Evolutionary conservation across 2,888 invertebrate species (phyloP).

Genomic region (Mesochorus sp.): DNA sequence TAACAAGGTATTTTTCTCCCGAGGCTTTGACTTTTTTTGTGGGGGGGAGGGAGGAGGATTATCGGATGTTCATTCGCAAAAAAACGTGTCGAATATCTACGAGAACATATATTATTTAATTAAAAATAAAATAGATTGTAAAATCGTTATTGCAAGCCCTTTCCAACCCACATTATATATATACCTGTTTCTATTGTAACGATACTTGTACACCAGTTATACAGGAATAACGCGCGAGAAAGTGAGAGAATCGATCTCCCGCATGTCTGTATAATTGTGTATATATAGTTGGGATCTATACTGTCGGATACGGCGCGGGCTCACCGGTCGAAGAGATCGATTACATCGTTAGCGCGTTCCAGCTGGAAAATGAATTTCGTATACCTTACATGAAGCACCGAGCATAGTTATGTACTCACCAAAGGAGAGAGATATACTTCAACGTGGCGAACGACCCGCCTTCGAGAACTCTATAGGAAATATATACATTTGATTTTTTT

Average conservation of each 20-base stretch:
- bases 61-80: too few relatives aligned
- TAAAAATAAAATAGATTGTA: too few relatives aligned
- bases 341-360: constrained; percentile 69
- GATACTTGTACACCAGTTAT: constrained; percentile 21
- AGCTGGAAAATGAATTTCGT: constrained; percentile 70
- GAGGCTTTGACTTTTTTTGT: too few relatives aligned
- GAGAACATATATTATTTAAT: too few relatives aligned
- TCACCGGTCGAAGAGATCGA: constrained; percentile 65
- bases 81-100: too few relatives aligned
- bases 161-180: too few relatives aligned
- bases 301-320: constrained; percentile 51
- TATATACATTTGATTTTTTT: constrained; percentile 55
- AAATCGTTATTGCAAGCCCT: too few relatives aligned
- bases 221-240: constrained; percentile 48
- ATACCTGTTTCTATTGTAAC: background rate
- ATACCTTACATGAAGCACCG: constrained; percentile 51
- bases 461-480: constrained; percentile 38
- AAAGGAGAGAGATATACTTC: constrained; percentile 45
- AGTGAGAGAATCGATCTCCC: constrained; percentile 58
- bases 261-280: background rate
- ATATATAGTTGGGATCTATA: background rate
- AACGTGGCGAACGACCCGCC: constrained; percentile 29
- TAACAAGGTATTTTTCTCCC: constrained; percentile 10
- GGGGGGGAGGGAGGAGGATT: too few relatives aligned
- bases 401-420: constrained; percentile 50